Evolutionary conservation across 92 coral and sea anemone genomes (phyloP).

Genomic region (Siderastrea siderea): DNA sequence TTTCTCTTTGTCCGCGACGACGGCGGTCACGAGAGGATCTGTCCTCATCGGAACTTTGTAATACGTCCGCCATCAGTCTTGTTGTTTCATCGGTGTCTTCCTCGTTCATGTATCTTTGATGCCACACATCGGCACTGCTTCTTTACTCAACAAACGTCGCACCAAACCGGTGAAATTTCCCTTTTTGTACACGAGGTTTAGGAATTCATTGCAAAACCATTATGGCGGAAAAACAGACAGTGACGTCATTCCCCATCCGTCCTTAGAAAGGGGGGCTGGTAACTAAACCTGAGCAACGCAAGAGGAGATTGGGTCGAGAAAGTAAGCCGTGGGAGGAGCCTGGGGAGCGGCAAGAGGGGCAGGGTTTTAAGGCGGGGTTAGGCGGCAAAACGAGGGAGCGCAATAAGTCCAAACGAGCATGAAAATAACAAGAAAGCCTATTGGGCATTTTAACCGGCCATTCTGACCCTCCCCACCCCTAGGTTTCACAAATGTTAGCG

Average conservation of each 20-base stretch:
- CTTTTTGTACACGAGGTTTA: background rate
- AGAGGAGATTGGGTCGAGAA: too few species aligned
- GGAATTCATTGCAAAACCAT: conserved; percentile 13
- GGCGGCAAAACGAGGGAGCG: too few species aligned
- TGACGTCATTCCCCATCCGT: conserved; percentile 77
- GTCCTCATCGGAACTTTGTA: conserved; percentile 28
- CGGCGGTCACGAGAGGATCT: conserved; percentile 40
- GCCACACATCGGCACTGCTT: conserved; percentile 36
- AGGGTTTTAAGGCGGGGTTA: too few species aligned
- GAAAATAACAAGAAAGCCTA: too few species aligned
- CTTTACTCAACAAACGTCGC: background rate
- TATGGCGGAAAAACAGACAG: conserved; percentile 85
- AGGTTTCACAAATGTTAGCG: too few species aligned
- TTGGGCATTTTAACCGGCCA: too few species aligned
- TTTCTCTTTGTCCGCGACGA: conserved; percentile 33
- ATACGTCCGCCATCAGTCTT: conserved; percentile 87
- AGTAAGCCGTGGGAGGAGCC: too few species aligned
- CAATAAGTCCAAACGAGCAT: too few species aligned
- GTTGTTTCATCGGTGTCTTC: conserved; percentile 82
- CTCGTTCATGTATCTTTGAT: conserved; percentile 77
- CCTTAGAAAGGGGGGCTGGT: background rate
- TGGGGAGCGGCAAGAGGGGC: too few species aligned
- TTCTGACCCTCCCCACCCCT: too few species aligned
- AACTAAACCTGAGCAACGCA: too few species aligned
- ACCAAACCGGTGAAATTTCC: background rate